Percentiles rank a stretch among this genome's conserved stretches.
Evolutionary conservation across 2,797 vertebrate species (phyloP).

Genomic region (Pyrrhura leucotis): DNA sequence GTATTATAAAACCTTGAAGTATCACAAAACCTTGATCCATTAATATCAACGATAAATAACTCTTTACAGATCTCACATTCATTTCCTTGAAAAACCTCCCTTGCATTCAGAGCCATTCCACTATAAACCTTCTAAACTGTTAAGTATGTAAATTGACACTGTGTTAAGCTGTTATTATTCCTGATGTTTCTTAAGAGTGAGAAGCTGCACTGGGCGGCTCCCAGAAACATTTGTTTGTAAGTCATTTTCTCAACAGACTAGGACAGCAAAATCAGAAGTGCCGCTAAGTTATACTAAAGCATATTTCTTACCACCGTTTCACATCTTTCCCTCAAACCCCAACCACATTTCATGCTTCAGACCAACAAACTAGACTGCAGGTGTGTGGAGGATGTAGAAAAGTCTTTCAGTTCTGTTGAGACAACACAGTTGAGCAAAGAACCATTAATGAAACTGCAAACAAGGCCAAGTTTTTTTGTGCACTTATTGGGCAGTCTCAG

Average conservation of each 20-base stretch:
- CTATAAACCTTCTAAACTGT: neutral
- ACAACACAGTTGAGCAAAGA: neutral
- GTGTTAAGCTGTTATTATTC: neutral
- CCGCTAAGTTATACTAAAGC: neutral
- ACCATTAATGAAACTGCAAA: neutral
- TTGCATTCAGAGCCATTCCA: neutral
- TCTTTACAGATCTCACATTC: neutral
- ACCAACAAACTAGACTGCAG: constrained; percentile 11
- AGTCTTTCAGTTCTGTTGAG: constrained; percentile 21
- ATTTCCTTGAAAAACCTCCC: neutral
- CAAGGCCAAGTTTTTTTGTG: neutral
- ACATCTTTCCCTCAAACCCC: neutral
- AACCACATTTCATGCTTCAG: neutral
- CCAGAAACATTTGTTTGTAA: neutral
- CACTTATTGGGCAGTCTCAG: neutral
- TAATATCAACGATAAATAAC: neutral
- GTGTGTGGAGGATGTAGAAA: constrained; percentile 10
- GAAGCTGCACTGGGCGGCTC: neutral
- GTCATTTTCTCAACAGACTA: neutral
- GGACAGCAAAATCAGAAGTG: constrained; percentile 4
- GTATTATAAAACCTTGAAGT: neutral
- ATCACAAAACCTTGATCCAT: neutral
- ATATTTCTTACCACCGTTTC: neutral
- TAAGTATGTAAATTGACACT: neutral
- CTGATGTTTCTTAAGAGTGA: neutral